These are phyloP conservation scores for Pseudocheirus occidentalis DNA, from an alignment of 2,797 vertebrate species.

Conservation along the genomic window DNA sequence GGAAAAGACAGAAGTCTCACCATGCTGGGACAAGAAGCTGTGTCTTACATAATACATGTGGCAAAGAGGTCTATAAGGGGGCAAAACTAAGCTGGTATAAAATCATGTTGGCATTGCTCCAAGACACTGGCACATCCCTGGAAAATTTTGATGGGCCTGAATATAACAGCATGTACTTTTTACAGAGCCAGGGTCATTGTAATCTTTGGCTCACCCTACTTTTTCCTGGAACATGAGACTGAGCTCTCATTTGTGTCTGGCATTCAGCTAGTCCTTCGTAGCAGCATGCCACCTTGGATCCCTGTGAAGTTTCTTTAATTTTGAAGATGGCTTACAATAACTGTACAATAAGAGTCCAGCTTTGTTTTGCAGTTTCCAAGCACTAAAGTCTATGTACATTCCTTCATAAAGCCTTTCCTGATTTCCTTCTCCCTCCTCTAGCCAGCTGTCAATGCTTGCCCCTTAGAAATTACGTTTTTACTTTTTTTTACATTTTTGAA, in stretches of 20 bases:
- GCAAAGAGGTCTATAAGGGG: conserved; percentile 81
- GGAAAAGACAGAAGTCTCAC: conserved; percentile 64
- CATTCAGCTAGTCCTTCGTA: conserved; percentile 74
- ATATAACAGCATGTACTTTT: conserved; percentile 78
- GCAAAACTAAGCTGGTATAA: conserved; percentile 79
- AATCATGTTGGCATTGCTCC: conserved; percentile 78
- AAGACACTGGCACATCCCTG: conserved; percentile 77
- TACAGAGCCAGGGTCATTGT: conserved; percentile 75
- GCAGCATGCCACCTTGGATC: conserved; percentile 64
- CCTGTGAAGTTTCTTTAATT: conserved; percentile 73
- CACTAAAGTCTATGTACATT: neutral
- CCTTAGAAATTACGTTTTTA: neutral
- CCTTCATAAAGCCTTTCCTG: neutral
- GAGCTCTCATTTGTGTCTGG: conserved; percentile 68
- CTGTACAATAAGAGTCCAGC: neutral
- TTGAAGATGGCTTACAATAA: conserved; percentile 58
- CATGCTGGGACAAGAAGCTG: conserved; percentile 66
- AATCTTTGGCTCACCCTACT: conserved; percentile 78
- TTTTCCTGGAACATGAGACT: conserved; percentile 65
- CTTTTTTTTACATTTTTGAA: neutral
- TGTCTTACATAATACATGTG: conserved; percentile 75
- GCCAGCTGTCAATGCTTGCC: neutral
- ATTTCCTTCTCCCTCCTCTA: neutral
- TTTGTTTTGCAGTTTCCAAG: neutral
- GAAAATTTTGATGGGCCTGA: conserved; percentile 72